Conservation (phyloP, 2,888 invertebrate species). For the Ceramica pisi region DNA sequence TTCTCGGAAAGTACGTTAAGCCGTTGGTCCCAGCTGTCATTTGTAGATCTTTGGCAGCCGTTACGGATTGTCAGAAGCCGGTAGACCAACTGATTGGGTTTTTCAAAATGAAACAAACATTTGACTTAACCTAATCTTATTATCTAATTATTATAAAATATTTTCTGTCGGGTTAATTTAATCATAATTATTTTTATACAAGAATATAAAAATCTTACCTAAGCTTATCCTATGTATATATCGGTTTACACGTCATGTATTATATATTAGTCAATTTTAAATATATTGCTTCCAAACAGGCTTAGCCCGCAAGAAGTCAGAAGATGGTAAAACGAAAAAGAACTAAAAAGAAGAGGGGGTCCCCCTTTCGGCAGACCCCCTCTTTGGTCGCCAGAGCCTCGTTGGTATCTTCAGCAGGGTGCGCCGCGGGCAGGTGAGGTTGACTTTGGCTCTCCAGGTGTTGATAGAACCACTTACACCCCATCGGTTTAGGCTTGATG, state of each 20-base stretch:
- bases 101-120: background rate
- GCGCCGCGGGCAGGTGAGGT: constrained; percentile 10
- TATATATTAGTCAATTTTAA: background rate
- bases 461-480: constrained; percentile 45
- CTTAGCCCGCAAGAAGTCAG: background rate
- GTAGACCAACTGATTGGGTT: too few relatives aligned
- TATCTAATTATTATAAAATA: background rate
- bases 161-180: background rate
- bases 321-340: background rate
- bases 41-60: too few relatives aligned
- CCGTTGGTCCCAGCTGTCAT: too few relatives aligned
- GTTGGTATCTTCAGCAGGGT: constrained; percentile 36
- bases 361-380: background rate
- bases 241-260: background rate
- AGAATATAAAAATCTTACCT: constrained; percentile 3
- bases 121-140: background rate
- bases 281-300: background rate
- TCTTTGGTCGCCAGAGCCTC: constrained; percentile 42
- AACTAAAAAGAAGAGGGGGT: background rate
- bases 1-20: too few relatives aligned
- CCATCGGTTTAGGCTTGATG: constrained; percentile 6
- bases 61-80: too few relatives aligned
- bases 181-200: background rate
- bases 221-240: background rate
- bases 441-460: constrained; percentile 37